Evolutionary conservation across 2,797 vertebrate genomes (phyloP).

Genomic region (Onychomys leucogaster): DNA sequence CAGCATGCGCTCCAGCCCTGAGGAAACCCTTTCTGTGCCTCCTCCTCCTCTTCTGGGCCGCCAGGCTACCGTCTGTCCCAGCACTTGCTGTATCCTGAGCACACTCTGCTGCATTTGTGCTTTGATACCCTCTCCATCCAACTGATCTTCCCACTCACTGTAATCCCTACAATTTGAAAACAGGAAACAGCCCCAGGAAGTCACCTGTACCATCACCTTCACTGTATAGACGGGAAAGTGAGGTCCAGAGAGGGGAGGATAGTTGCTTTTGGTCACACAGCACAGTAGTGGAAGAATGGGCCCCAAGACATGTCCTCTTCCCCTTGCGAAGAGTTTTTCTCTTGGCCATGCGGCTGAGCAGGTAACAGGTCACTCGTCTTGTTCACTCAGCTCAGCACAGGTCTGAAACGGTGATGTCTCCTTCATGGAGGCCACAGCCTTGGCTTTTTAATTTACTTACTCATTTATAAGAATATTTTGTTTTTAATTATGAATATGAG

Average conservation of each 20-base stretch:
- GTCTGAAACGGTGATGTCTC: not conserved
- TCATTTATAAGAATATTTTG: not conserved
- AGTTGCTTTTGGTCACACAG: not conserved
- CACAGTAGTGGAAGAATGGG: not conserved
- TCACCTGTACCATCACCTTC: not conserved
- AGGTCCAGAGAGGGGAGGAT: not conserved
- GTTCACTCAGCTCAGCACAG: not conserved
- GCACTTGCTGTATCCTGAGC: not conserved
- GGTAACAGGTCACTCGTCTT: not conserved
- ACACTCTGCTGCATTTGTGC: not conserved
- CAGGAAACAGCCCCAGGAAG: not conserved
- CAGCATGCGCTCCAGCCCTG: rapidly evolving
- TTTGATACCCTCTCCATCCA: not conserved
- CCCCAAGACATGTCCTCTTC: not conserved
- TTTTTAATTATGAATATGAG: not conserved
- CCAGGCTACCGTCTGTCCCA: not conserved
- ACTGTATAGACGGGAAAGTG: not conserved
- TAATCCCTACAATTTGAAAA: not conserved
- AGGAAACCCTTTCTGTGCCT: not conserved
- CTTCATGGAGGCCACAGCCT: not conserved
- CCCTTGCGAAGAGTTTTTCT: not conserved
- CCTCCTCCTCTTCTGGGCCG: not conserved
- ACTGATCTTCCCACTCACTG: not conserved
- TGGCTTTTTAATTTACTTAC: not conserved
- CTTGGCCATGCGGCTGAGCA: not conserved